Conservation (phyloP, 2,888 invertebrate genomes). For the Melanophora roralis region DNA sequence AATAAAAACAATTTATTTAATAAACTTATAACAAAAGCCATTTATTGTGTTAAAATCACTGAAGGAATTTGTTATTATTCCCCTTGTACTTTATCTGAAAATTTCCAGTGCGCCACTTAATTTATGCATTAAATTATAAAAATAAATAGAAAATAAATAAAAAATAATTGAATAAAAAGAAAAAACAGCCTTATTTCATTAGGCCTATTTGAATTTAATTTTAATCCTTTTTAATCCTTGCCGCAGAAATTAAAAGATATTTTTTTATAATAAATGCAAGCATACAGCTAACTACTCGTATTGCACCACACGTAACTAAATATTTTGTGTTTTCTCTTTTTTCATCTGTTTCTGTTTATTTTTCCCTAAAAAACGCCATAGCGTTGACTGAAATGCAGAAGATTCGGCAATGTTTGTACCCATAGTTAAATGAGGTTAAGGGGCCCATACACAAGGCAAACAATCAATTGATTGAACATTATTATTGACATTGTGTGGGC, state of each 20-base stretch:
- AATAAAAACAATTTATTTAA: too few species aligned
- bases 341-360: not conserved
- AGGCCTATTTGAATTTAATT: slow-evolving; percentile 41
- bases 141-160: too few species aligned
- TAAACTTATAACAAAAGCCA: too few species aligned
- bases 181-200: not conserved
- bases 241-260: slow-evolving; percentile 35
- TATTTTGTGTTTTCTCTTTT: slow-evolving; percentile 4
- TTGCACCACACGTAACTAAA: slow-evolving; percentile 29
- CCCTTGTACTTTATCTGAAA: not conserved
- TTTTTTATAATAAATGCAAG: not conserved
- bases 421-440: too few species aligned
- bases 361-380: not conserved
- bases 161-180: not conserved
- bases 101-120: not conserved
- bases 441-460: too few species aligned
- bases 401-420: too few species aligned
- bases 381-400: not conserved
- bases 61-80: not conserved
- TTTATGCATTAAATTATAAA: not conserved
- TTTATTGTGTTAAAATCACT: too few species aligned
- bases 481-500: too few species aligned
- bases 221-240: slow-evolving; percentile 42
- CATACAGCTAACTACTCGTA: not conserved
- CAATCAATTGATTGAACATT: too few species aligned